These are phyloP conservation scores for Trachemys scripta DNA, from an alignment of 2,113 vertebrate genomes.

Conservation along the genomic window DNA sequence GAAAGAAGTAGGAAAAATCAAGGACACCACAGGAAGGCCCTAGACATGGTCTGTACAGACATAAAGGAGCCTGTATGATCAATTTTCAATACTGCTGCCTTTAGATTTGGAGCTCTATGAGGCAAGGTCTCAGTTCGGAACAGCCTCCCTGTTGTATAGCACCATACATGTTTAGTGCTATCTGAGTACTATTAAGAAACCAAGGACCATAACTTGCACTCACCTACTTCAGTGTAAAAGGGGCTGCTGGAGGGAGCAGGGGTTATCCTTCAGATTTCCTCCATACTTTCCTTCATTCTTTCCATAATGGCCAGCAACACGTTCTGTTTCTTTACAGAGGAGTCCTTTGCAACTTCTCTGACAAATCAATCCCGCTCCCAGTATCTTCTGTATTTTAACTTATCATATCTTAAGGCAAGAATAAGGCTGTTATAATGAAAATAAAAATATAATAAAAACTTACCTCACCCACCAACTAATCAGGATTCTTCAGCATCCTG, in stretches of 20 bases:
- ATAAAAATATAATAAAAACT: neutral
- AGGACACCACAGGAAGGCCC: slow-evolving; percentile 5
- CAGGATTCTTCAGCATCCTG: neutral
- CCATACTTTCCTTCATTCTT: neutral
- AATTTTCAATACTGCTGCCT: neutral
- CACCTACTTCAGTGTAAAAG: neutral
- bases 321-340: neutral
- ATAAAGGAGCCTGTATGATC: neutral
- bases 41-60: neutral
- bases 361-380: too few species aligned
- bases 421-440: neutral
- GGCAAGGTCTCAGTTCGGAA: neutral
- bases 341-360: neutral
- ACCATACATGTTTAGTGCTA: slow-evolving; percentile 38
- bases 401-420: neutral
- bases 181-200: slow-evolving; percentile 27
- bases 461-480: neutral
- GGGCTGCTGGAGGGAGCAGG: neutral
- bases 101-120: neutral
- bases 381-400: neutral
- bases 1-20: neutral
- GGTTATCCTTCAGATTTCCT: neutral
- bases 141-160: neutral
- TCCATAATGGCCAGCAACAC: neutral
- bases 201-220: neutral